Evolutionary conservation across 2,888 invertebrate species (phyloP).

Genomic region (Temnothorax ravouxi): DNA sequence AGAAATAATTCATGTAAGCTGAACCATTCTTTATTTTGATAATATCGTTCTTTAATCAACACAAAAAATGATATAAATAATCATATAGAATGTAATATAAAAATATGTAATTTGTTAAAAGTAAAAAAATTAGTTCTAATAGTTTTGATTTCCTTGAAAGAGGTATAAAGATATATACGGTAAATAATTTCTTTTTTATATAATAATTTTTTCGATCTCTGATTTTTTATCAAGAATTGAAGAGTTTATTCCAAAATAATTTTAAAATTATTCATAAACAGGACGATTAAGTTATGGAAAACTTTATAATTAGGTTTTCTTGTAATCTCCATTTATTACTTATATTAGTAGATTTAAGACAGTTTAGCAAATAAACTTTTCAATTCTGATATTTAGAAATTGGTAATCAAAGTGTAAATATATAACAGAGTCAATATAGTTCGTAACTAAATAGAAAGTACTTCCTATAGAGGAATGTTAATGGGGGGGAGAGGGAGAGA

Average conservation of each 20-base stretch:
- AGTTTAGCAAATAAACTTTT: not conserved
- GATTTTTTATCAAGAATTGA: not conserved
- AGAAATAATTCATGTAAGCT: conserved; percentile 8
- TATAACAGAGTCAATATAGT: not conserved
- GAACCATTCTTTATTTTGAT: conserved; percentile 3
- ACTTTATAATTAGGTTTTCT: not conserved
- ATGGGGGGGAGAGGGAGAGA: not conserved
- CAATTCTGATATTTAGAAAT: not conserved
- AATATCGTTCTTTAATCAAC: not conserved
- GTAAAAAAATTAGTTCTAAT: not conserved
- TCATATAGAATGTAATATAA: not conserved
- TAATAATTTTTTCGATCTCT: not conserved
- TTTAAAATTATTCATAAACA: not conserved
- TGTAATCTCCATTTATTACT: not conserved
- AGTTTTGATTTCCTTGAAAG: not conserved
- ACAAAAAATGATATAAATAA: not conserved
- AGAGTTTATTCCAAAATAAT: not conserved
- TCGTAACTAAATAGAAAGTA: not conserved
- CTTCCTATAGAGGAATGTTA: not conserved
- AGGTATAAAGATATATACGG: too few species aligned
- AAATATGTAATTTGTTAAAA: not conserved
- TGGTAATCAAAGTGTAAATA: not conserved
- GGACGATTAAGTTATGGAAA: not conserved
- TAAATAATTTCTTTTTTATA: not conserved
- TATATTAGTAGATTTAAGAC: not conserved